Base-by-base conservation (phyloP, 1,140 invertebrate species). In the Leptopilina boulardi region DNA sequence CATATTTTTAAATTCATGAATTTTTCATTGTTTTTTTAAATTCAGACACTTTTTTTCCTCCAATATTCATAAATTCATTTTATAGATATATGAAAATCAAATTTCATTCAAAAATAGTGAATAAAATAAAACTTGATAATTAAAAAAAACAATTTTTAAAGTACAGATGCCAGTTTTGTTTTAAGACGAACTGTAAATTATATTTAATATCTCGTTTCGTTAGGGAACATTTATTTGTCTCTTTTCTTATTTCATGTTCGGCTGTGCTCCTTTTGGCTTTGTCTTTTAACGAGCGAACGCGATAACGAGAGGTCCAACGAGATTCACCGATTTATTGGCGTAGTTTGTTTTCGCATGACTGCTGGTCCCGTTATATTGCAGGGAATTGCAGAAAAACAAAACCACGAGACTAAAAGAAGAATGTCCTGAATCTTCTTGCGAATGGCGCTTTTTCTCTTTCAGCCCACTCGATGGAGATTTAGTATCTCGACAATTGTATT, bases 281-380 rank as follows among this genome's bases (percentile, higher is more conserved):
- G 56, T 66, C 56, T 66, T 21, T 10, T 66, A 66, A 66, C 56
- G 56, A 66, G 56, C 13, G 19, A 30, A 66, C 56, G 56, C 56
- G 56, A 66, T 66, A 66, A 66, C 56, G 56, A 66, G 23, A 26
- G 21, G 21, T 30, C 47, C 47, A 54, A 54, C 47, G 47, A 54
- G 47, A 54, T 54, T 66, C 23, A 26, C 56, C 56, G 56, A 66
- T 66, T 66, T 66, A 66, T 66, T 66, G 56, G 56, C 23, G 56
- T 21, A 66, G 56, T 66, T 66, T 66, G 23, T 66, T 66, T 66
- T 66, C 56, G 21, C 21, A 66, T 66, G 56, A 66, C 56, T 66
- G 56, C 56, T 66, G 56, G 10, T 19, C 21, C 23, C 23, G 19
- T 23, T 66, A 66, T 66, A 26, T 66, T 66, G 56, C 23, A 26